Evolutionary conservation across 2,113 vertebrate species (phyloP).

Genomic region (Lanius collurio): DNA sequence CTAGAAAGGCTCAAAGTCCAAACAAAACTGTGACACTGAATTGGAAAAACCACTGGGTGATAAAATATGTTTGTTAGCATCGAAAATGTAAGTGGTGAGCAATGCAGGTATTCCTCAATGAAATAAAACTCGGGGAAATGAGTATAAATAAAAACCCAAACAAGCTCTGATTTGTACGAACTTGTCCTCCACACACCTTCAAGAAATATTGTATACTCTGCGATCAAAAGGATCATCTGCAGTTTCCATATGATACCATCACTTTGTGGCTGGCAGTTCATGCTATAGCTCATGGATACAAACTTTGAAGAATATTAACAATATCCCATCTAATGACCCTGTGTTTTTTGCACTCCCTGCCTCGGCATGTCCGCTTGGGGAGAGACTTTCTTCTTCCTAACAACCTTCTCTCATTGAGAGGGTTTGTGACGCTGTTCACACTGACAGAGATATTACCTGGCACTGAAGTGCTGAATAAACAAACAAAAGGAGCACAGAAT

Average conservation of each 20-base stretch:
- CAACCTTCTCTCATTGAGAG: not conserved
- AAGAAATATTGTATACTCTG: not conserved
- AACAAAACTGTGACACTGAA: not conserved
- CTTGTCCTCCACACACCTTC: conserved; percentile 33
- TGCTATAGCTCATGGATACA: conserved; percentile 23
- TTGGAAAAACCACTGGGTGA: not conserved
- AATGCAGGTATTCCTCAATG: conserved; percentile 11
- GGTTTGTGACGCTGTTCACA: not conserved
- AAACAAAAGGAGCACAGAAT: not conserved
- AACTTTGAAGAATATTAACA: conserved; percentile 50
- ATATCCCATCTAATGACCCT: conserved; percentile 7
- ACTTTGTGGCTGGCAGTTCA: conserved; percentile 3
- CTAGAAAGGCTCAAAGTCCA: not conserved
- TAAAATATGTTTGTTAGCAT: not conserved
- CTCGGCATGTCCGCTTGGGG: not conserved
- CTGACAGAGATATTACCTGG: not conserved
- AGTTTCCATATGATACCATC: conserved; percentile 37
- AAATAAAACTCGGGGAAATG: conserved; percentile 22
- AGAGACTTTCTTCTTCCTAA: not conserved
- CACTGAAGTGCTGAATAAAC: not conserved
- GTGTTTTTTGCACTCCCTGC: not conserved
- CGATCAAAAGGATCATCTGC: not conserved
- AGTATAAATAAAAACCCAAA: conserved; percentile 29
- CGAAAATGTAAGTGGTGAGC: not conserved
- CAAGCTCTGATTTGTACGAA: conserved; percentile 34